Percentiles rank a stretch among this genome's conserved stretches.
These are phyloP conservation scores for Brachionus plicatilis DNA, from an alignment of 1,140 invertebrate genomes.

Conservation along the genomic window DNA sequence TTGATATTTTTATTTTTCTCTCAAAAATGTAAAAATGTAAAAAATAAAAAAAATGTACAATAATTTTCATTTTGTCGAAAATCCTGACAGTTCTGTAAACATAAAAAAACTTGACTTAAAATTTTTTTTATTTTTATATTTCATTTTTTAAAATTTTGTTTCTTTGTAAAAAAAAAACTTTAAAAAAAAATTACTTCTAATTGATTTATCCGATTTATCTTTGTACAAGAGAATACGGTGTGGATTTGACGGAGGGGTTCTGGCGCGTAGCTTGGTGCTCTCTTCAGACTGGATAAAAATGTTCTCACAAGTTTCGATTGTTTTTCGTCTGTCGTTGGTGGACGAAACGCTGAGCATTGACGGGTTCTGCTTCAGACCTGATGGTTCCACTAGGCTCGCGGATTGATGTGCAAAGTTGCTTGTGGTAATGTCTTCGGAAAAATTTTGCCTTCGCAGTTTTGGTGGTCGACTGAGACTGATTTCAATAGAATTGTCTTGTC, in stretches of 20 bases:
- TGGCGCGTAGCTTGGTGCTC: conserved; percentile 31
- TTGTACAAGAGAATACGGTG: conserved; percentile 26
- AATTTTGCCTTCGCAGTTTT: background rate
- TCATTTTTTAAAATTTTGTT: background rate
- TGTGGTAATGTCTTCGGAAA: conserved; percentile 12
- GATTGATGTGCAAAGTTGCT: background rate
- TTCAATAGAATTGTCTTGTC: conserved; percentile 39
- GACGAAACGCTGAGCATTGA: conserved; percentile 34
- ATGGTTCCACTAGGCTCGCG: background rate
- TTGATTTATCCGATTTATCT: conserved; percentile 37
- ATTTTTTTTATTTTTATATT: no score
- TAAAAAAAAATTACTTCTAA: conserved; percentile 24
- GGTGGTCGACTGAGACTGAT: conserved; percentile 6
- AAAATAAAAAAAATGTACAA: no score
- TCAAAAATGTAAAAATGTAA: no score
- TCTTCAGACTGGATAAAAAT: conserved; percentile 39
- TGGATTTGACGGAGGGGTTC: conserved; percentile 39
- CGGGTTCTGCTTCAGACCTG: background rate
- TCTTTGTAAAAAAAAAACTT: background rate
- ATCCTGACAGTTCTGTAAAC: no score
- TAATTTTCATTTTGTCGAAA: no score
- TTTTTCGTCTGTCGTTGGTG: conserved; percentile 26
- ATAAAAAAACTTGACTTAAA: background rate
- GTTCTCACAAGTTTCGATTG: conserved; percentile 41
- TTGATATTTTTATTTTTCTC: no score